A percentile compares a stretch with the other conserved stretches of the same genome.
These are phyloP conservation scores for Monodelphis domestica DNA, from an alignment of 2,797 vertebrate species.

Conservation along the genomic window DNA sequence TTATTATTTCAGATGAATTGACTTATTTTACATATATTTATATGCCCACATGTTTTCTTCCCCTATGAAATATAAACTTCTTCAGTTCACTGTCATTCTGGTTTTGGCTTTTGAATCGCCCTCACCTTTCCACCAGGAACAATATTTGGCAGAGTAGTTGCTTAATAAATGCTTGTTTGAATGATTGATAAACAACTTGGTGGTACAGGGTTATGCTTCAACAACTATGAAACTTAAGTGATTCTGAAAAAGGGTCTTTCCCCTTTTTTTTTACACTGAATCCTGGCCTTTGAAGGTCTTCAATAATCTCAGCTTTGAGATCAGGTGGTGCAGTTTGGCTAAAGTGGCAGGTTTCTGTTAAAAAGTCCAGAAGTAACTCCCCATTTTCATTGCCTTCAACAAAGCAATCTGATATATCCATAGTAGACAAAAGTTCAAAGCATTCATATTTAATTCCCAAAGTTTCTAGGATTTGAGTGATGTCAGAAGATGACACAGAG, in stretches of 20 bases:
- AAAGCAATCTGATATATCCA: slow-evolving; percentile 96
- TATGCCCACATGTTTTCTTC: not conserved
- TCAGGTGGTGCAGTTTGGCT: slow-evolving; percentile 88
- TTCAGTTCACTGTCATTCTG: not conserved
- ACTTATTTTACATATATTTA: not conserved
- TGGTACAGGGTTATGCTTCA: slow-evolving; percentile 82
- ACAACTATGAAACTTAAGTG: slow-evolving; percentile 88
- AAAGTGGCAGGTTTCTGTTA: slow-evolving; percentile 92
- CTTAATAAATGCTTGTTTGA: not conserved
- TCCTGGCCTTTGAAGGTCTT: slow-evolving; percentile 88
- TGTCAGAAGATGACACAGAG: slow-evolving; percentile 87
- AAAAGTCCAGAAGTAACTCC: slow-evolving; percentile 93
- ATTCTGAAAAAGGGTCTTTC: slow-evolving; percentile 92
- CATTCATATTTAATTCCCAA: slow-evolving; percentile 86
- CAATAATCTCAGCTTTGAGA: slow-evolving; percentile 87
- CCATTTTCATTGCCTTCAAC: slow-evolving; percentile 89
- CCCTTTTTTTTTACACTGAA: slow-evolving; percentile 88
- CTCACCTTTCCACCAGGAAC: not conserved
- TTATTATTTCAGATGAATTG: not conserved
- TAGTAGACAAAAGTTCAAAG: slow-evolving; percentile 87
- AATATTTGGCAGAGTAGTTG: not conserved
- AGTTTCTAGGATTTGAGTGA: slow-evolving; percentile 87
- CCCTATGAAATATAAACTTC: not conserved
- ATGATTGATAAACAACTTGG: not conserved
- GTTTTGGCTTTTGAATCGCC: slow-evolving; percentile 28